Base-by-base conservation (phyloP, 2,113 vertebrate genomes). In the Columba janthina region DNA sequence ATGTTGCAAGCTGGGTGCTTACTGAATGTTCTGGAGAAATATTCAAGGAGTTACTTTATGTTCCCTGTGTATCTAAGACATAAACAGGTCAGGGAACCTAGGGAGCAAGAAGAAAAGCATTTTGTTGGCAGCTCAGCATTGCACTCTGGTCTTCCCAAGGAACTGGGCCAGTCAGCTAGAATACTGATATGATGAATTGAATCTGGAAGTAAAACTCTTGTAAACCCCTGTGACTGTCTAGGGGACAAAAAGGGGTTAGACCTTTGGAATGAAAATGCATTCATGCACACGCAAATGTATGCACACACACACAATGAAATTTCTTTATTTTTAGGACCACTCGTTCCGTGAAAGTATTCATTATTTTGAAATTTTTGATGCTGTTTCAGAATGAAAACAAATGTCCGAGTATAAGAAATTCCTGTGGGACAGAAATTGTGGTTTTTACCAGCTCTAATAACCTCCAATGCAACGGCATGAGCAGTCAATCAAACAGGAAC, bases 401-500 rank as follows among this genome's bases (percentile, higher is more conserved):
- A 93, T 92, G 92, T 81, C 3, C 10, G 83, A 81, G 83, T 84
- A 92, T 69, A 81, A 65, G 88, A 84, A 96, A 93, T 78, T 93
- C 96, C 94, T 75, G 50, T 81, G 94, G 83, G 95, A 97, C 83
- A 86, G 69, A 94, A 94, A 74, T 50, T 88, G 67, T 89, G 86
- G 86, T 94, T 46, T 97, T 96, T 89, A 96, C 88, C 96, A 92
- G 88, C 88, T 93, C 82, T 96, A 96, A 96, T 94, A 95, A 97
- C 92, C 72, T 93, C 83, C 83, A 93, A 88, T 0, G 10, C 95
- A 96, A 92, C 95, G 96, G 93, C 95, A 94, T 92, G 94, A 97
- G 93, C 94, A 96, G 93, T 95, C 95, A 96, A 94, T 97, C 94
- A 97, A 96, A 96, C 72, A 96, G 92, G 95, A 96, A 96, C 24